Evolutionary conservation across 30 jellyfish, hydroid and myxozoan genomes (phyloP).

Genomic region (Cassiopea xamachana): DNA sequence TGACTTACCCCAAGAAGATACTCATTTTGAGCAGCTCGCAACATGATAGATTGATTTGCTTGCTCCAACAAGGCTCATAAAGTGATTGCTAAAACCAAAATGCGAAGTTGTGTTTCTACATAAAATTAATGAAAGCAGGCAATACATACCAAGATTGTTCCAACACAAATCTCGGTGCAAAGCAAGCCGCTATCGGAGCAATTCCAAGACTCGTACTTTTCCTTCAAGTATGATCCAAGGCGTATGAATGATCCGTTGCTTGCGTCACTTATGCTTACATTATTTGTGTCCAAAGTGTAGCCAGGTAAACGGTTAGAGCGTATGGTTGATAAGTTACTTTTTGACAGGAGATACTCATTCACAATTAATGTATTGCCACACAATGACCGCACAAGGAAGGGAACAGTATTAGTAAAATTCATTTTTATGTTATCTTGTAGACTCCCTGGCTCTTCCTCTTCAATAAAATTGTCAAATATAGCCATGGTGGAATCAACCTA

Average conservation of each 20-base stretch:
- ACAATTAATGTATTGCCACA: constrained; percentile 42
- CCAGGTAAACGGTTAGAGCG: constrained; percentile 58
- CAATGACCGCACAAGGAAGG: constrained; percentile 55
- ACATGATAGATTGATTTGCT: too few relatives aligned
- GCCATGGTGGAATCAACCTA: constrained; percentile 69
- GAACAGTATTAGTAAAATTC: constrained; percentile 58
- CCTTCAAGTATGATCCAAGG: constrained; percentile 35
- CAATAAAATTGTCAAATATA: constrained; percentile 55
- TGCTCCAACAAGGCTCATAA: too few relatives aligned
- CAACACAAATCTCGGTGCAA: constrained; percentile 68
- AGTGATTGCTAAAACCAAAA: too few relatives aligned
- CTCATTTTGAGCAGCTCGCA: too few relatives aligned
- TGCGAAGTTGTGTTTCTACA: too few relatives aligned
- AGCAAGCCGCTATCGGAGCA: constrained; percentile 59
- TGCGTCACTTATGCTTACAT: constrained; percentile 24
- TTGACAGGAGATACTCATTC: constrained; percentile 27
- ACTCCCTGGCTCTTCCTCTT: constrained; percentile 34
- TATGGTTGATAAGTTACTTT: constrained; percentile 58
- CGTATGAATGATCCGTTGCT: constrained; percentile 15
- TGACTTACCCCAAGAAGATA: too few relatives aligned
- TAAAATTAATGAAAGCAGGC: too few relatives aligned
- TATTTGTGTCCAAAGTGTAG: constrained; percentile 22
- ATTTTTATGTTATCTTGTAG: constrained; percentile 35
- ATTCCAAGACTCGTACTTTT: constrained; percentile 62
- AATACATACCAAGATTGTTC: constrained; percentile 41